Conservation (phyloP, 1,140 invertebrate genomes). For the Zaprionus vittiger region DNA sequence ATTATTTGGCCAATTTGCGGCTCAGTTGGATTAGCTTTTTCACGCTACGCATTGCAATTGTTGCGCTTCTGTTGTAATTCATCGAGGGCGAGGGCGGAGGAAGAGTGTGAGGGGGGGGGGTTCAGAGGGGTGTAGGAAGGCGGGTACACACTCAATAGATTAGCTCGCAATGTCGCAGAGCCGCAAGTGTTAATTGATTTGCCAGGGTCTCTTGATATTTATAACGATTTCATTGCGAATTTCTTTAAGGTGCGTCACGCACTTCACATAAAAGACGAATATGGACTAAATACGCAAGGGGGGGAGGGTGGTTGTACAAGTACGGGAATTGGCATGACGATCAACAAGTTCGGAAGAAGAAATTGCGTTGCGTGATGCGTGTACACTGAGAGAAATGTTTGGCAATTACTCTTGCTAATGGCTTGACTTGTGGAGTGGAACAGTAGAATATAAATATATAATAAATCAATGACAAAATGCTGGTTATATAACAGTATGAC, state of each 20-base stretch:
- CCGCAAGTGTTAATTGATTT: neutral
- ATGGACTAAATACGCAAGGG: neutral
- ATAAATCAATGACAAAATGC: no score
- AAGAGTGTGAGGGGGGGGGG: neutral
- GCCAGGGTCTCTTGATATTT: conserved; percentile 7
- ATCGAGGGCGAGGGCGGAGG: neutral
- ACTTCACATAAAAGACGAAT: neutral
- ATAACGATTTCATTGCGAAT: conserved; percentile 9
- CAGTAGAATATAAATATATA: no score
- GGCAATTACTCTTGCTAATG: no score
- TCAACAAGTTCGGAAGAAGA: conserved; percentile 3
- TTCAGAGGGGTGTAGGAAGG: neutral
- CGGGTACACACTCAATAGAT: neutral
- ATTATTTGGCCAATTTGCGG: conserved; percentile 17
- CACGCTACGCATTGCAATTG: conserved; percentile 15
- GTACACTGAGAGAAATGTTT: neutral
- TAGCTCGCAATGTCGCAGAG: neutral
- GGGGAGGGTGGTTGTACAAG: neutral
- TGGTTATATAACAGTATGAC: neutral
- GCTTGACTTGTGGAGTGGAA: no score
- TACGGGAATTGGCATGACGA: neutral
- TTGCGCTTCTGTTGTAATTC: conserved; percentile 2
- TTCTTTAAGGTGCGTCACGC: conserved; percentile 10
- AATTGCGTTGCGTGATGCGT: neutral
- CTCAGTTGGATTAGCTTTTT: conserved; percentile 10